Evolutionary conservation across 2,113 vertebrate genomes (phyloP).

Genomic region (Sander lucioperca): DNA sequence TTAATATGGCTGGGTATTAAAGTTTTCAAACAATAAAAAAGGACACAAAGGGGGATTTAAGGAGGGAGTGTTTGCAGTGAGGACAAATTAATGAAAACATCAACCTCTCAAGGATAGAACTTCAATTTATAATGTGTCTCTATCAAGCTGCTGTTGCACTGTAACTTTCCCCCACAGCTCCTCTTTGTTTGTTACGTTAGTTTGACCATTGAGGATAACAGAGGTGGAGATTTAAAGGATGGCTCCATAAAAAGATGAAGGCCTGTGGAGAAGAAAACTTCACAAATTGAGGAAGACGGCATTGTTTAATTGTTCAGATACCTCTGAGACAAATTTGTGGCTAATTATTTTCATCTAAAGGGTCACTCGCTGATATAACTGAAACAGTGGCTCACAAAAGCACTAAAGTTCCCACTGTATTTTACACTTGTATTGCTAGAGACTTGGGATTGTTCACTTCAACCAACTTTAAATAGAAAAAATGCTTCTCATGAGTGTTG

Average conservation of each 20-base stretch:
- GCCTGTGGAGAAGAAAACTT: constrained; percentile 8
- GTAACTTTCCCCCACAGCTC: constrained; percentile 38
- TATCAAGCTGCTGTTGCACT: constrained; percentile 41
- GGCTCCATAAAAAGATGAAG: constrained; percentile 31
- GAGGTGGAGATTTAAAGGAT: constrained; percentile 17
- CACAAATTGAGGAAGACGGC: background rate
- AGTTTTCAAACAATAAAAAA: constrained; percentile 67
- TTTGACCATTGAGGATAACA: constrained; percentile 53
- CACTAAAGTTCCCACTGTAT: background rate
- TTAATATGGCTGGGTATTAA: constrained; percentile 63
- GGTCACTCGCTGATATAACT: constrained; percentile 1
- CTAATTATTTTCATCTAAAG: constrained; percentile 43
- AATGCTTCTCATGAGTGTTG: background rate
- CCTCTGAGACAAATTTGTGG: constrained; percentile 15
- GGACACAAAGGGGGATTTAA: constrained; percentile 65
- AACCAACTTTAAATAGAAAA: background rate
- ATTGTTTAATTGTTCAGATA: constrained; percentile 23
- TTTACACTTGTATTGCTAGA: background rate
- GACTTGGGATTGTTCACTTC: background rate
- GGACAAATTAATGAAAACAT: constrained; percentile 63
- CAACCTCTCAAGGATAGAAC: constrained; percentile 52
- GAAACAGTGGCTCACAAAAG: constrained; percentile 5
- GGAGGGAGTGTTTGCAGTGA: constrained; percentile 43
- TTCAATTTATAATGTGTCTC: constrained; percentile 64
- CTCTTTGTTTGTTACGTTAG: constrained; percentile 47